phyloP scores from a whole-genome alignment of 1,140 invertebrate genomes.

The Drosophila nasuta region DNA sequence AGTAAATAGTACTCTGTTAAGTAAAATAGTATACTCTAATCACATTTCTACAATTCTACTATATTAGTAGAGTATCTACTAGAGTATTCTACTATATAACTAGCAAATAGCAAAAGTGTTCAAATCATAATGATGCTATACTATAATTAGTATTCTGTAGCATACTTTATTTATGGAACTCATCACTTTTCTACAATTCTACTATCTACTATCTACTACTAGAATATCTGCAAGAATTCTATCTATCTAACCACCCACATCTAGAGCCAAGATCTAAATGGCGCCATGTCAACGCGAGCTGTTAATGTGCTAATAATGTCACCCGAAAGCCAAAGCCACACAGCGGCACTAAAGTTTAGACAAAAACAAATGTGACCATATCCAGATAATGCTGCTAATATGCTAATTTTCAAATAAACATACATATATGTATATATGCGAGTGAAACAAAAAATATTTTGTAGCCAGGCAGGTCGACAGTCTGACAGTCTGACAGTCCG shows the following conservation, averaged over 20 bases:
- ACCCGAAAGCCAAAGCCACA: constrained; percentile 39
- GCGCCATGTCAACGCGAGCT: constrained; percentile 43
- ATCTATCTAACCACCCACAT: not conserved
- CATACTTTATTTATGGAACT: no score
- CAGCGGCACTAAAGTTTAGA: constrained; percentile 42
- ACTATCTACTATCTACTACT: no score
- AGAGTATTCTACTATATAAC: no score
- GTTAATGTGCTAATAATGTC: constrained; percentile 59
- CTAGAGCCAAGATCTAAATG: constrained; percentile 1
- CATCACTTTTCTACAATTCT: no score
- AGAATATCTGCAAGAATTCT: no score
- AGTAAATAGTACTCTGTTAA: not conserved
- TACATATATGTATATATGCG: constrained; percentile 4
- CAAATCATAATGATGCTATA: not conserved
- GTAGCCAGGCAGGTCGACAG: constrained; percentile 1
- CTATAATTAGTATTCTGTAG: not conserved
- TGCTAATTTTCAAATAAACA: constrained; percentile 42
- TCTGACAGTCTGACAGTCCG: constrained; percentile 10
- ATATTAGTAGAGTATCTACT: not conserved
- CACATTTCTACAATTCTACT: no score
- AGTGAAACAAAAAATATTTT: constrained; percentile 18
- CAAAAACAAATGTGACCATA: constrained; percentile 54
- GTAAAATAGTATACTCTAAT: no score
- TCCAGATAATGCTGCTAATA: constrained; percentile 60
- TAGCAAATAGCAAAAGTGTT: not conserved